phyloP scores from a whole-genome alignment of 2,888 invertebrate species.

The Parnassius apollo region DNA sequence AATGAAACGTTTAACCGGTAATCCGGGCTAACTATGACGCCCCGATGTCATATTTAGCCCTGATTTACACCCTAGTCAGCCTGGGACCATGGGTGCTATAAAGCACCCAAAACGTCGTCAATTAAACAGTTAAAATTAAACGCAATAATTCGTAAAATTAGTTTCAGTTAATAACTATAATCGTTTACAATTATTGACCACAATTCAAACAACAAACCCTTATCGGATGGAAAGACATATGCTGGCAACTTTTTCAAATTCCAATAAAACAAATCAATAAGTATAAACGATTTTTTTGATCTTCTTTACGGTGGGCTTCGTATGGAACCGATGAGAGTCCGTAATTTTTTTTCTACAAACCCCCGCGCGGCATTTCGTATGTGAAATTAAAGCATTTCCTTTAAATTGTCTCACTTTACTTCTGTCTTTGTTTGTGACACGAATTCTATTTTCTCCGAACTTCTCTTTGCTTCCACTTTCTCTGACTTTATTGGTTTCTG shows the following conservation, averaged over 20 bases:
- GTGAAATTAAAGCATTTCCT: conserved; percentile 41
- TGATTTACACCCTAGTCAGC: too few species aligned
- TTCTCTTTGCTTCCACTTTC: conserved; percentile 30
- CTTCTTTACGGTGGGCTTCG: conserved; percentile 55
- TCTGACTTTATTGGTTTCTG: conserved; percentile 52
- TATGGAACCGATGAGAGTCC: conserved; percentile 40
- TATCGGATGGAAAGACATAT: too few species aligned
- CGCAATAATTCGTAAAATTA: too few species aligned
- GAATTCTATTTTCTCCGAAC: conserved; percentile 19
- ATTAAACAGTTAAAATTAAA: too few species aligned
- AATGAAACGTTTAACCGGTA: too few species aligned
- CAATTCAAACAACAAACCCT: too few species aligned
- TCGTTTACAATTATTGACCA: too few species aligned
- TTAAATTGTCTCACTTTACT: conserved; percentile 41
- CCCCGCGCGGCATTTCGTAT: conserved; percentile 45
- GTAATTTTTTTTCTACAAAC: conserved; percentile 55
- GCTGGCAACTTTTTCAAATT: background rate
- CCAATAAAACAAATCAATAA: background rate
- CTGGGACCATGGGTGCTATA: too few species aligned
- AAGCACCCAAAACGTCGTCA: too few species aligned
- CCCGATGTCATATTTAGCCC: too few species aligned
- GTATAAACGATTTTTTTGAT: conserved; percentile 45
- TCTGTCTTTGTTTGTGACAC: conserved; percentile 32
- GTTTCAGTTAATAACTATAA: too few species aligned
- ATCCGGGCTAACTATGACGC: too few species aligned